A percentile compares a stretch with the other conserved stretches of the same genome.
Conservation (phyloP, 2,888 invertebrate species). For the Andrena chrysosceles region DNA sequence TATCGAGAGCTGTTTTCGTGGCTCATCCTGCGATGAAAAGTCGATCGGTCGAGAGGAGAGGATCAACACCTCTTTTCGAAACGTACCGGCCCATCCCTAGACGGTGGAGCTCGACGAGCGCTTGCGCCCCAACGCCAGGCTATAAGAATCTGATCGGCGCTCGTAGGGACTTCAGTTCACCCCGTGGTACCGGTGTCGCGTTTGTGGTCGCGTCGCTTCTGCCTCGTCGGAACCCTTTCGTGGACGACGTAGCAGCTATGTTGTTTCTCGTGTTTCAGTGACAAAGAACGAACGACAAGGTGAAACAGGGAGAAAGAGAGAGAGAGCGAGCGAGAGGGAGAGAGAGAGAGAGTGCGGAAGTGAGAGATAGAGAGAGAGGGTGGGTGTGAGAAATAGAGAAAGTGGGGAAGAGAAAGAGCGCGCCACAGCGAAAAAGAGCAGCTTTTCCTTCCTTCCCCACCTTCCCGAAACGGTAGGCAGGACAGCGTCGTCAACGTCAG, state of each 20-base stretch:
- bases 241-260: slow-evolving; percentile 52
- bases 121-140: slow-evolving; percentile 57
- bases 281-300: slow-evolving; percentile 32
- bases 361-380: slow-evolving; percentile 14
- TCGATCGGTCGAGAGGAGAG: slow-evolving; percentile 66
- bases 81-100: slow-evolving; percentile 63
- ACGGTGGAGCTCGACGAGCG: slow-evolving; percentile 57
- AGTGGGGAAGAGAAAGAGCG: slow-evolving; percentile 16
- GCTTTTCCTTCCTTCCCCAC: slow-evolving; percentile 32
- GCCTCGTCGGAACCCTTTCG: slow-evolving; percentile 21
- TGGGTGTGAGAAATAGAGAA: background rate
- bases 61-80: slow-evolving; percentile 71
- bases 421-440: slow-evolving; percentile 31
- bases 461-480: slow-evolving; percentile 40
- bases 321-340: slow-evolving; percentile 1
- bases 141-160: slow-evolving; percentile 70
- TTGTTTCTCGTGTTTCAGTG: slow-evolving; percentile 60
- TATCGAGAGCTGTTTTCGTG: slow-evolving; percentile 47
- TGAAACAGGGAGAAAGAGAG: slow-evolving; percentile 24
- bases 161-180: slow-evolving; percentile 75
- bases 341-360: background rate
- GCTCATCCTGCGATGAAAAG: slow-evolving; percentile 60
- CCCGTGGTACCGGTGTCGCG: slow-evolving; percentile 75
- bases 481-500: slow-evolving; percentile 62
- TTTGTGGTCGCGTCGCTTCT: slow-evolving; percentile 21